These are phyloP conservation scores for Uromys caudimaculatus DNA, from an alignment of 2,797 vertebrate genomes.

Conservation along the genomic window DNA sequence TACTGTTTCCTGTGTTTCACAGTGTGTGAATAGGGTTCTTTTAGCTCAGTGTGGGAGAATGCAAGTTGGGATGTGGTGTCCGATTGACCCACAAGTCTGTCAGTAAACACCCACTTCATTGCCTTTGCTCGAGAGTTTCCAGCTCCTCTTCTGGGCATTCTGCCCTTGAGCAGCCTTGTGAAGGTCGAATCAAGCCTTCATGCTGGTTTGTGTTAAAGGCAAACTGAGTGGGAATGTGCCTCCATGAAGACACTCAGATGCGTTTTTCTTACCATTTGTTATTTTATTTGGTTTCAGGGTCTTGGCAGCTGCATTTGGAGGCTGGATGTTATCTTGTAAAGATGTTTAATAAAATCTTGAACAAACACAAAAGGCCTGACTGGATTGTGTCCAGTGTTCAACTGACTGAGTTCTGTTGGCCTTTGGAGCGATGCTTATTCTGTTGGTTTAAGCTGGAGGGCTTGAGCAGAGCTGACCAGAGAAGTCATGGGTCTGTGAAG, in stretches of 20 bases:
- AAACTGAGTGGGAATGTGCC: not conserved
- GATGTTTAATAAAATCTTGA: constrained; percentile 87
- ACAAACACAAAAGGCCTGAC: constrained; percentile 77
- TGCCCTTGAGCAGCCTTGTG: not conserved
- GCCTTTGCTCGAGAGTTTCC: not conserved
- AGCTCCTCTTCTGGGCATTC: not conserved
- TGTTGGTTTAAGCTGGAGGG: not conserved
- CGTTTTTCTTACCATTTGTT: constrained; percentile 59
- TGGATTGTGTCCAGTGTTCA: constrained; percentile 27
- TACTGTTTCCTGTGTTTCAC: not conserved
- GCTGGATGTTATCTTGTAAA: constrained; percentile 77
- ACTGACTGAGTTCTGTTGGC: not conserved
- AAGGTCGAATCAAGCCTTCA: not conserved
- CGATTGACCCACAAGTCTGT: not conserved
- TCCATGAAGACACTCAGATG: not conserved
- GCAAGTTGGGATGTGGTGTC: not conserved
- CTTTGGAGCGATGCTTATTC: not conserved
- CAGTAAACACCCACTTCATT: not conserved
- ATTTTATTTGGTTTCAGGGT: constrained; percentile 83
- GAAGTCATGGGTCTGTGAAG: not conserved
- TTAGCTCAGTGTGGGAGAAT: not conserved
- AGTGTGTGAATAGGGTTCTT: not conserved
- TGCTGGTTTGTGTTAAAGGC: not conserved
- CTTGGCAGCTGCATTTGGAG: constrained; percentile 77
- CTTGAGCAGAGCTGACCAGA: not conserved